Evolutionary conservation across 2,113 vertebrate species (phyloP), one percentile per base, ranked within the genome.

Genomic region (Lepisosteus osseus): DNA sequence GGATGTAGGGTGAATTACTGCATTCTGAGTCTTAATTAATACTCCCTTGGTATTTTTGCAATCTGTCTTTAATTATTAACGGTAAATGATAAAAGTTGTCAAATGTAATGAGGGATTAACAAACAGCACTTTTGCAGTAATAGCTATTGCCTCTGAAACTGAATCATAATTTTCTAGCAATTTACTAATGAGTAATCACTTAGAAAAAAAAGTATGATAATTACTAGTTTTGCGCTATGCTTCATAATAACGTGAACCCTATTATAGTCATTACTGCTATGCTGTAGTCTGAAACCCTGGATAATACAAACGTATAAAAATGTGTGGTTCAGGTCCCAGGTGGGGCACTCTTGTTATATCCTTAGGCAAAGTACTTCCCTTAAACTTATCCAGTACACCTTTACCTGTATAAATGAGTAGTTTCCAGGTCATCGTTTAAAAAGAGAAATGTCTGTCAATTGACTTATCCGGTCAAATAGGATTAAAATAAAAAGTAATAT

Each of bases 21-120:
- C 56, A 55, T 82, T 71, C 62, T 72, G 59, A 29, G 68, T 72
- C 74, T 75, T 77, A 82, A 78, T 82, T 78, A 80, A 78, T 59
- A 72, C 72, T 71, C 76, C 72, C 78, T 69, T 71, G 74, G 70
- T 79, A 79, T 76, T 78, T 80, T 78, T 61, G 74, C 15, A 72
- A 79, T 82, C 70, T 74, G 55, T 72, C 68, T 63, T 68, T 65
- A 75, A 78, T 80, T 78, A 78, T 44, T 61, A 74, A 64, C 55
- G 62, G 74, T 64, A 44, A 62, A 71, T 77, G 76, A 75, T 80
- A 75, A 77, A 78, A 74, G 77, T 77, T 72, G 65, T 70, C 63
- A 7, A 44, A 71, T 44, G 62, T 74, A 77, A 76, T 77, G 77
- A 80, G 72, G 77, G 75, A 77, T 78, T 78, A 74, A 69, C 65